Evolutionary conservation across 37 sponge, comb jelly and placozoan species (phyloP).

Genomic region (Mnemiopsis leidyi): DNA sequence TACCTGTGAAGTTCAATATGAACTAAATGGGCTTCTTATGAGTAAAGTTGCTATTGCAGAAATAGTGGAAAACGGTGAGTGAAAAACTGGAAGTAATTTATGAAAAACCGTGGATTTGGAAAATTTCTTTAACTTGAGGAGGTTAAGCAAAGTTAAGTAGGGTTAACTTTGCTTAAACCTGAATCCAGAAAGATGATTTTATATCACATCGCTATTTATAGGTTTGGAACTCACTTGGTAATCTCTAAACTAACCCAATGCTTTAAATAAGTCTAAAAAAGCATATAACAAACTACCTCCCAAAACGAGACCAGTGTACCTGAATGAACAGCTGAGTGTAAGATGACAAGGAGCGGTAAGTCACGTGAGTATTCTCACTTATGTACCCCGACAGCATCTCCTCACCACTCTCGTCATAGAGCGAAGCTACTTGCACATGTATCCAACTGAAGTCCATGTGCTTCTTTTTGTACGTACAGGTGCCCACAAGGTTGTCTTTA

Average conservation of each 20-base stretch:
- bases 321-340: conserved; percentile 61
- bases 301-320: no score
- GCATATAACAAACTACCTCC: no score
- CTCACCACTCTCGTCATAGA: conserved; percentile 14
- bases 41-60: neutral
- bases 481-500: neutral
- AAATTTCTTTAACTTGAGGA: neutral
- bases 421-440: neutral
- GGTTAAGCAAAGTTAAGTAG: neutral
- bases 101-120: neutral
- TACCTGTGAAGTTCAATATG: neutral
- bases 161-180: neutral
- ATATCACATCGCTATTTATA: no score
- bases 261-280: no score
- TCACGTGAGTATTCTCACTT: conserved; percentile 24
- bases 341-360: conserved; percentile 47
- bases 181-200: neutral
- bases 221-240: no score
- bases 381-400: conserved; percentile 20
- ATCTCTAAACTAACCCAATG: no score
- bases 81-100: neutral
- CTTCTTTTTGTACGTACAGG: conserved; percentile 36
- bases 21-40: neutral
- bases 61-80: neutral
- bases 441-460: conserved; percentile 58